Evolutionary conservation across 2,797 vertebrate genomes (phyloP), one percentile per base, ranked within the genome.

Genomic region (Triplophysa yarkandensis): DNA sequence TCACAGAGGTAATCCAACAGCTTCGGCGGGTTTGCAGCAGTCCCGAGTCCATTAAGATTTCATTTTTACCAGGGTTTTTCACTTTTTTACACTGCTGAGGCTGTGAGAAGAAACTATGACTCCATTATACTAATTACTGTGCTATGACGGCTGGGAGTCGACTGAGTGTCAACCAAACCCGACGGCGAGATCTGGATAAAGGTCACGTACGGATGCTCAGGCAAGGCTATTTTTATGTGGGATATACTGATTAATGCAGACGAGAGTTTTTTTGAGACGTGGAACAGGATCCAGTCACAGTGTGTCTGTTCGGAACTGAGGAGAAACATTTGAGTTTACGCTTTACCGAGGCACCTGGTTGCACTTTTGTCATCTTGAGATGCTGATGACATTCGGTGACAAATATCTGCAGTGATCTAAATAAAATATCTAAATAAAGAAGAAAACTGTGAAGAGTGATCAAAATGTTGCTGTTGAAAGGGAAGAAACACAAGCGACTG

Each of bases 121-220:
- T 86, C 84, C 76, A 81, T 80, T 70, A 62, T 74, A 80, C 85
- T 91, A 91, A 91, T 90, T 90, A 88, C 86, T 87, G 82, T 88
- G 88, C 87, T 89, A 83, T 87, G 90, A 91, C 86, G 86, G 87
- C 44, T 36, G 72, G 85, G 84, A 88, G 84, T 84, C 87, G 86
- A 83, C 85, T 69, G 86, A 76, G 85, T 84, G 85, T 79, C 68
- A 82, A 78, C 82, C 84, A 85, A 88, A 88, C 85, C 72, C 85
- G 82, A 86, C 87, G 82, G 85, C 87, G 68, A 80, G 81, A 87
- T 81, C 82, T 55, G 44, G 78, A 81, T 67, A 83, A 82, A 83
- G 78, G 64, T 82, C 64, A 74, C 67, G 76, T 80, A 76, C 19
- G 60, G 80, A 81, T 79, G 72, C 70, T 78, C 74, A 61, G 74